Conservation (phyloP, 1,140 invertebrate genomes). For the Sitobion miscanthi region DNA sequence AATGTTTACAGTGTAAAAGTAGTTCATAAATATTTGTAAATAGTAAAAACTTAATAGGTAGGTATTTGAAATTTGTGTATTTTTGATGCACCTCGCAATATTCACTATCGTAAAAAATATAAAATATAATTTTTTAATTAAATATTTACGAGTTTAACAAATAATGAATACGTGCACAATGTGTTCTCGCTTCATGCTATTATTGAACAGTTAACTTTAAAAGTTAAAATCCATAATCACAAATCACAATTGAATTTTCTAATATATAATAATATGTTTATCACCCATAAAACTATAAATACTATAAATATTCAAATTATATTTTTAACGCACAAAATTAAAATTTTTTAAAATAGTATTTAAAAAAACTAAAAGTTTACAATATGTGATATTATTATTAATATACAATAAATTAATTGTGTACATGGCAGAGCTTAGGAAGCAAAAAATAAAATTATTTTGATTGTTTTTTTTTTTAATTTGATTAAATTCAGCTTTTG, state of each 20-base stretch:
- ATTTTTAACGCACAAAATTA: neutral
- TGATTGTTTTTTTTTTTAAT: constrained; percentile 17
- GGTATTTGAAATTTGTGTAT: neutral
- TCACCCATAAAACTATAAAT: neutral
- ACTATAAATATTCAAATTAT: neutral
- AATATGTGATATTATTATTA: constrained; percentile 2
- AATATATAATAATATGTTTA: neutral
- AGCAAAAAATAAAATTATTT: neutral
- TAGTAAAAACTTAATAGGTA: neutral
- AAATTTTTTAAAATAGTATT: neutral
- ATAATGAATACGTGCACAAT: neutral
- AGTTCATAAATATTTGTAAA: no score
- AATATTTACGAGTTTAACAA: neutral
- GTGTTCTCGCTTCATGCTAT: neutral
- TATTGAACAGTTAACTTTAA: neutral
- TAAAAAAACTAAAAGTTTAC: neutral
- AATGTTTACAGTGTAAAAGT: no score
- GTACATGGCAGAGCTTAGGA: neutral
- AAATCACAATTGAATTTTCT: no score
- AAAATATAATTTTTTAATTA: neutral
- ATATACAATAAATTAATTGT: neutral
- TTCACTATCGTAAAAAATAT: neutral
- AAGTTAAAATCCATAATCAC: neutral
- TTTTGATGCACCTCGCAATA: neutral
- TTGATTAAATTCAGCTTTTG: constrained; percentile 20